Conservation (phyloP, 2,797 vertebrate species). For the Danionella dracula region DNA sequence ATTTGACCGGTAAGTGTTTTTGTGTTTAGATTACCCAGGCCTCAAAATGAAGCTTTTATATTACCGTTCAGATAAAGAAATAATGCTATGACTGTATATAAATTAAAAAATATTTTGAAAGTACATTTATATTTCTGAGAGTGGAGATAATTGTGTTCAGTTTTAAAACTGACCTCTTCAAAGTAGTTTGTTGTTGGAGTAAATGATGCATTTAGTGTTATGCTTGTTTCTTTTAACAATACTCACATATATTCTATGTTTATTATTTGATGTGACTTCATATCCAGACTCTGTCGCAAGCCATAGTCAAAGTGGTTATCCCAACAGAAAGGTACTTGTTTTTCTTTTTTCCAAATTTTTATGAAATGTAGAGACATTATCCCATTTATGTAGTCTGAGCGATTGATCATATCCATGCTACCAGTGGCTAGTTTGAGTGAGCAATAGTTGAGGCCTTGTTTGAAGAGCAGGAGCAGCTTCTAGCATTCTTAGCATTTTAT, state of each 20-base stretch:
- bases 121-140: no score
- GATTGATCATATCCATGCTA: conserved; percentile 72
- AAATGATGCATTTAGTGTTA: conserved; percentile 98
- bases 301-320: conserved; percentile 99
- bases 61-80: no score
- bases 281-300: conserved; percentile 99
- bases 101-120: no score
- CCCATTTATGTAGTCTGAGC: conserved; percentile 83
- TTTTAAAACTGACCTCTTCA: conserved; percentile 83
- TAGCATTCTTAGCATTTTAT: conserved; percentile 1
- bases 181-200: conserved; percentile 81
- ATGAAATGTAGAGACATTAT: conserved; percentile 89
- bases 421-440: conserved; percentile 83
- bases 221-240: conserved; percentile 99
- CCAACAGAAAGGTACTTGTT: conserved; percentile 99
- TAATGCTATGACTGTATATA: no score
- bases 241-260: conserved; percentile 99
- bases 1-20: conserved; percentile 40
- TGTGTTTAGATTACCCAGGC: background rate
- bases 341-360: conserved; percentile 98
- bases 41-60: no score
- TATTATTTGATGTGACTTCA: conserved; percentile 99
- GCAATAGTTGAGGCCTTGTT: conserved; percentile 80
- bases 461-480: conserved; percentile 23
- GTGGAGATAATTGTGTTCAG: no score